Base-by-base conservation (phyloP, 2,888 invertebrate species). In the Teleiodes luculella region DNA sequence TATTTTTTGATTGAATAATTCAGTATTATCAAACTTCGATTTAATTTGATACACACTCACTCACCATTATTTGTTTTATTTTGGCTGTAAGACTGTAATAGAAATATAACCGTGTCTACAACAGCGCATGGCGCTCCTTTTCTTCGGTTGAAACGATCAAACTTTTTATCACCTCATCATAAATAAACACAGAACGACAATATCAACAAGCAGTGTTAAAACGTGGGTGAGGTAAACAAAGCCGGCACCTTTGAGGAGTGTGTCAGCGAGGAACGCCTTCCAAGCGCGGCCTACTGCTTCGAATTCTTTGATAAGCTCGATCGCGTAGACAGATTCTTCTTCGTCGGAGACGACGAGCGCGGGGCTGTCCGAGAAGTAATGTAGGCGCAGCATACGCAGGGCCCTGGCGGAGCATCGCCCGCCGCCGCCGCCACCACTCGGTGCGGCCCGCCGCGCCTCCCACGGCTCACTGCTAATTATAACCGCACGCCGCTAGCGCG, bases 231-330 rank as follows among this genome's bases (percentile, higher is more conserved):
- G 64, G 74, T 74, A 78, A 78, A 80, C 79, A 78, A 77, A 70
- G 53, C 53, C 51, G 54, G 74, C 82, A 86, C 87, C 87, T 87
- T 86, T 75, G 66, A 84, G 79, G 64, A 95, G 90, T 72, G 93
- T 90, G 79, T 94, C 94, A 64, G 93, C 93, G 70, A 95, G 91
- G 87, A 93, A 93, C 71, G 93, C 93, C 83, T 94, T 95, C 92
- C 95, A 94, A 56, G 93, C 93, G 64, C 94, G 93, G 66, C 95
- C 94, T 67, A 95, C 92, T 62, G 93, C 91, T 76, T 95, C 96
- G 84, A 96, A 96, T 87, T 96, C 96, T 90, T 95, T 95, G 88
- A 96, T 96, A 81, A 95, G 94, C 80, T 95, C 95, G 81, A 94
- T 90, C 64, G 95, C 93, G 87, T 95, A 95, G 71, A 95, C 94